Base-by-base conservation (phyloP, 1,140 invertebrate species). In the Cherax quadricarinatus region DNA sequence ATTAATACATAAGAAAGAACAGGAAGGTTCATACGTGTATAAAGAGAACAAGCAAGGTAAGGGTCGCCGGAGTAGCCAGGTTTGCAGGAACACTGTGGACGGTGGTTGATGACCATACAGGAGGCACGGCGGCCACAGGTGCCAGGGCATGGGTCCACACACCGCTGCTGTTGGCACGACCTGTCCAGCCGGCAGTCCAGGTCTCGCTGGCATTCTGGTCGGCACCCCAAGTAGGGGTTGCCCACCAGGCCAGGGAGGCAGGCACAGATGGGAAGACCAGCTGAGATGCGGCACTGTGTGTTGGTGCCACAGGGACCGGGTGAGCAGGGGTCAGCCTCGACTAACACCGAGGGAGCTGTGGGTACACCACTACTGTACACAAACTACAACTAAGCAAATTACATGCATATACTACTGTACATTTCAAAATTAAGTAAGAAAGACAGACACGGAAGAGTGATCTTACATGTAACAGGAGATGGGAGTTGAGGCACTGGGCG, bases 71-170 rank as follows among this genome's bases (percentile, higher is more conserved):
- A 96, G 94, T 96, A 97, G 89, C 96, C 96, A 86, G 95, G 94
- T 0, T 96, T 96, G 94, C 98, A 98, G 30, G 96, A 95, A 94
- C 98, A 98, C 57, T 97, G 95, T 1, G 97, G 96, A 94, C 97
- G 96, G 93, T 97, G 96, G 89, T 98, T 96, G 21, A 96, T 95
- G 12, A 98, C 96, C 93, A 96, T 96, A 94, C 98, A 98, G 92
- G 97, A 96, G 21, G 97, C 96, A 89, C 97, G 96, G 21, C 97
- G 95, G 60, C 97, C 97, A 93, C 96, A 96, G 10, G 96, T 95
- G n/a, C 96, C 96, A n/a, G 95, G 95, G 91, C 96, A 97, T 30
- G 96, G 96, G 94, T 96, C 96, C 24, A 95, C 95, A 91, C 96
- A 97, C 92, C 96, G 96, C 81, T 96, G 95, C 24, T 96, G 95